phyloP scores from a whole-genome alignment of 2,888 invertebrate species.

The Campopleginae sp. region DNA sequence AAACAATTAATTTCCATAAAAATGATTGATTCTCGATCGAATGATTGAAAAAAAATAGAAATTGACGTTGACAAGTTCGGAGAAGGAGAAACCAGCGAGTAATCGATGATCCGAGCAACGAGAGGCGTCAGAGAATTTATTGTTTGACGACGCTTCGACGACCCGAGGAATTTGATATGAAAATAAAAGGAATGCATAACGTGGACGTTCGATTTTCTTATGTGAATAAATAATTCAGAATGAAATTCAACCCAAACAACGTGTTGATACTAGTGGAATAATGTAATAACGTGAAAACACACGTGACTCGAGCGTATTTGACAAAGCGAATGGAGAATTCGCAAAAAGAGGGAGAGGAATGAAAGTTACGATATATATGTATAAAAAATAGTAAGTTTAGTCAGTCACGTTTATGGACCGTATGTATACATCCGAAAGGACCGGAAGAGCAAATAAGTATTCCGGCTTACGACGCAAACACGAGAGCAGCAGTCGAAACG shows the following conservation, averaged over 20 bases:
- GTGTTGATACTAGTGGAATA: background rate
- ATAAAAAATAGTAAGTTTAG: constrained; percentile 10
- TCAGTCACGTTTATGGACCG: constrained; percentile 32
- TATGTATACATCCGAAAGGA: constrained; percentile 23
- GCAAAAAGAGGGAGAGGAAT: background rate
- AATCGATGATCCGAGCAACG: background rate
- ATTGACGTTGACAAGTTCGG: too few species aligned
- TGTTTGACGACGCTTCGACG: background rate
- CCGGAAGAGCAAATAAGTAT: constrained; percentile 56
- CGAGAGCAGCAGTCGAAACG: background rate
- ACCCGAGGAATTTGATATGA: background rate
- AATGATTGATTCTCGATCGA: background rate
- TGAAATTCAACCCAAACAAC: background rate
- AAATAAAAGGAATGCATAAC: background rate
- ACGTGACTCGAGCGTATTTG: background rate
- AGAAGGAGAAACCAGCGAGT: background rate
- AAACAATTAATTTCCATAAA: background rate
- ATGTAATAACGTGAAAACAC: constrained; percentile 7
- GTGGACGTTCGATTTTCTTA: background rate
- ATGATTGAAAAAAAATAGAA: too few species aligned
- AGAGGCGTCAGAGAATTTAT: background rate
- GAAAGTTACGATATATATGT: constrained; percentile 16
- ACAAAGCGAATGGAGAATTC: background rate
- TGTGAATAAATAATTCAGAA: background rate
- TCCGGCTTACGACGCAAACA: constrained; percentile 40